Evolutionary conservation across 1,140 invertebrate species (phyloP).

Genomic region (Drosophila pectinifera): DNA sequence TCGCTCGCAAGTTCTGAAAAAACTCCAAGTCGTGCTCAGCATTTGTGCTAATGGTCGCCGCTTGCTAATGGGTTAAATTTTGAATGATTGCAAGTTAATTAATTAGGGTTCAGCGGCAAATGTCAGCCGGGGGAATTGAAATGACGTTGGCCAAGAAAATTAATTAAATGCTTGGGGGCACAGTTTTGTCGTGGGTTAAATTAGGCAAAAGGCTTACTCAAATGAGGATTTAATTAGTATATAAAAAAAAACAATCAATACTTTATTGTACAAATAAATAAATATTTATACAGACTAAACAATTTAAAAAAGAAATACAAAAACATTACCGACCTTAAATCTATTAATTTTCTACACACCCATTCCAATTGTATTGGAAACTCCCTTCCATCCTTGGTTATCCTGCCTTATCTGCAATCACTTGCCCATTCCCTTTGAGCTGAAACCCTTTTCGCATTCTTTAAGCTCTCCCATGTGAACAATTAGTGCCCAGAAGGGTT

Average conservation of each 20-base stretch:
- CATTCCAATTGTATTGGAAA: background rate
- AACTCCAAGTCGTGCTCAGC: constrained; percentile 17
- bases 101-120: constrained; percentile 19
- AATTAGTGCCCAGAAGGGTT: constrained; percentile 71
- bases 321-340: background rate
- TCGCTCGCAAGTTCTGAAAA: constrained; percentile 15
- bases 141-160: background rate
- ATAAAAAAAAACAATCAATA: background rate
- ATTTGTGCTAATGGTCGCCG: constrained; percentile 18
- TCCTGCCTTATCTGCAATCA: constrained; percentile 16
- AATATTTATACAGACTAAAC: background rate
- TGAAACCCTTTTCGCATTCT: constrained; percentile 37
- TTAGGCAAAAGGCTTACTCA: background rate
- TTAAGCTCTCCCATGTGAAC: constrained; percentile 68
- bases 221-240: constrained; percentile 8
- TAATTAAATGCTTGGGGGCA: constrained; percentile 3
- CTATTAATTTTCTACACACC: background rate
- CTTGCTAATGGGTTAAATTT: constrained; percentile 9
- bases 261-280: background rate
- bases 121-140: background rate
- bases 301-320: background rate
- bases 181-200: background rate
- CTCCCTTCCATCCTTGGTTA: too few relatives aligned
- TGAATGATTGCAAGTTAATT: constrained; percentile 29
- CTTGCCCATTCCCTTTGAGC: constrained; percentile 32